Evolutionary conservation across 2,888 invertebrate species (phyloP).

Genomic region (Theodoxus fluviatilis): DNA sequence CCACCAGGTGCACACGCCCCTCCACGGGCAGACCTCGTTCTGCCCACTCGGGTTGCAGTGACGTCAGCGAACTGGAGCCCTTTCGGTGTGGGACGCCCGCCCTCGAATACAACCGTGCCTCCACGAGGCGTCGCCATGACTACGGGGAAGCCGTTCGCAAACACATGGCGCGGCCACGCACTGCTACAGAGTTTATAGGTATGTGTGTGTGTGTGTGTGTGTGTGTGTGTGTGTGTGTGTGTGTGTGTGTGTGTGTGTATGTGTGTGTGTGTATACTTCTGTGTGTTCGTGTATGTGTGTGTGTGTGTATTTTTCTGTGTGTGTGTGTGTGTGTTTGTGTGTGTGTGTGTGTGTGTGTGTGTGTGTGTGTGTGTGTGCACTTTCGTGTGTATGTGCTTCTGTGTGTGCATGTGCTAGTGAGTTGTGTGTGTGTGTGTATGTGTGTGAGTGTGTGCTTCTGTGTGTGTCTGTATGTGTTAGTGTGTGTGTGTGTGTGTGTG

Average conservation of each 20-base stretch:
- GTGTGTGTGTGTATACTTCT: constrained; percentile 6
- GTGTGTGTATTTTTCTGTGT: background rate
- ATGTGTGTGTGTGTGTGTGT: constrained; percentile 17
- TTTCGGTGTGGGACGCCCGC: constrained; percentile 52
- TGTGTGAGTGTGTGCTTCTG: too few species aligned
- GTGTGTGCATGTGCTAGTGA: background rate
- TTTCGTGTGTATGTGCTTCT: background rate
- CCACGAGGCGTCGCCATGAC: constrained; percentile 30
- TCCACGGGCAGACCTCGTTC: too few species aligned
- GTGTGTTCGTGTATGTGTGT: background rate
- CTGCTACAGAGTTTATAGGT: background rate
- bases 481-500: background rate
- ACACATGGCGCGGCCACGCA: constrained; percentile 42
- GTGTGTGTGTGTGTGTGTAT: background rate
- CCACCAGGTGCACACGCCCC: too few species aligned
- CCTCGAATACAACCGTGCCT: constrained; percentile 28
- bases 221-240: background rate
- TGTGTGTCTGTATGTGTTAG: too few species aligned
- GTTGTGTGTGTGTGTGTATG: background rate
- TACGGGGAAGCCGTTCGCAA: constrained; percentile 55
- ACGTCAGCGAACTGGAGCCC: too few species aligned
- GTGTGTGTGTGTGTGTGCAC: background rate
- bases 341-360: background rate
- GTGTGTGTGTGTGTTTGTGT: background rate
- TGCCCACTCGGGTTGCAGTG: too few species aligned